phyloP scores from a whole-genome alignment of 1,140 invertebrate species.

The Semibalanus balanoides region DNA sequence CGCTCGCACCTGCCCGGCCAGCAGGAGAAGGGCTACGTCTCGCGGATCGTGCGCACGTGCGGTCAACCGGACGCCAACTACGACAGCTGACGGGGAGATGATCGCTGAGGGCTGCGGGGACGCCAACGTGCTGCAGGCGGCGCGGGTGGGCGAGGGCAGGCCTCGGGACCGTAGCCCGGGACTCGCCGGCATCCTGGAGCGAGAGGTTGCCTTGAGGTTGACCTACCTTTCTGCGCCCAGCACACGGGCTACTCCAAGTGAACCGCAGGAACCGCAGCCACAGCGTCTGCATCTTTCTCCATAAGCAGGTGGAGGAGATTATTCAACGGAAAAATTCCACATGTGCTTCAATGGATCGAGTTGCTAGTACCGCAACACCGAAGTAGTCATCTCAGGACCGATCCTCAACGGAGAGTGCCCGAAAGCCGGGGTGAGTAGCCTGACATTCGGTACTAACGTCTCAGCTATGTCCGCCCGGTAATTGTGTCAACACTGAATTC shows the following conservation, averaged over 20 bases:
- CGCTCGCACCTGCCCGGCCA: slow-evolving; percentile 64
- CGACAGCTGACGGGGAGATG: slow-evolving; percentile 73
- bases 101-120: slow-evolving; percentile 24
- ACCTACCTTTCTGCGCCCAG: slow-evolving; percentile 73
- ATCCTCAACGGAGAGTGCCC: slow-evolving; percentile 81
- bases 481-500: too few species aligned
- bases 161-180: slow-evolving; percentile 45
- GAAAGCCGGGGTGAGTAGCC: not conserved
- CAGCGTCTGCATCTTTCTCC: slow-evolving; percentile 53
- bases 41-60: slow-evolving; percentile 79
- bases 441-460: too few species aligned
- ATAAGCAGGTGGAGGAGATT: slow-evolving; percentile 77
- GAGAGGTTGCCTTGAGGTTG: slow-evolving; percentile 58
- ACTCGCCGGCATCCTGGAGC: slow-evolving; percentile 55
- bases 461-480: too few species aligned
- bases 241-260: slow-evolving; percentile 42
- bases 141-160: slow-evolving; percentile 64
- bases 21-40: slow-evolving; percentile 73
- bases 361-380: slow-evolving; percentile 75
- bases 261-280: slow-evolving; percentile 50
- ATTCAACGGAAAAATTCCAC: slow-evolving; percentile 90
- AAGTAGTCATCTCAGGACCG: slow-evolving; percentile 81
- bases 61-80: slow-evolving; percentile 80
- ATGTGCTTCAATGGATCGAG: slow-evolving; percentile 86
- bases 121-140: slow-evolving; percentile 83